Evolutionary conservation across 2,797 vertebrate species (phyloP).

Genomic region (Microhierax caerulescens): DNA sequence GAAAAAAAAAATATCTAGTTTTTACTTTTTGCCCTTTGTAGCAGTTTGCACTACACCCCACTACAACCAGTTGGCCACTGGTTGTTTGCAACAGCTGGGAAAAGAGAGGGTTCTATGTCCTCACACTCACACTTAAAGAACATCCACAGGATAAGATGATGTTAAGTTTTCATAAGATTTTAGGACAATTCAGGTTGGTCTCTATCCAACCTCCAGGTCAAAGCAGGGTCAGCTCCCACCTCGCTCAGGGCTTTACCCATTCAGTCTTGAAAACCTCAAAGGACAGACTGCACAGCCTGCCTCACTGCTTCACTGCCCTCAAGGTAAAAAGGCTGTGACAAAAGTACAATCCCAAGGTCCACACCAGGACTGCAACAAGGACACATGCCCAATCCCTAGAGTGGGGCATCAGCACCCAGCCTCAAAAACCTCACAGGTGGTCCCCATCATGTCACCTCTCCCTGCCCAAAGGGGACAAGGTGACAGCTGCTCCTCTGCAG

Average conservation of each 20-base stretch:
- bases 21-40: not conserved
- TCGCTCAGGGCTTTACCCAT: not conserved
- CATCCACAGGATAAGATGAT: not conserved
- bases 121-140: not conserved
- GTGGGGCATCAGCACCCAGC: not conserved
- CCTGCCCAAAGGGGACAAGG: not conserved
- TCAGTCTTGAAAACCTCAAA: not conserved
- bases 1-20: not conserved
- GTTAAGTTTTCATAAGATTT: not conserved
- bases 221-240: not conserved
- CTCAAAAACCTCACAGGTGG: fast-evolving
- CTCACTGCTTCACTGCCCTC: not conserved
- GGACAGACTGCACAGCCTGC: fast-evolving
- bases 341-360: not conserved
- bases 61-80: not conserved
- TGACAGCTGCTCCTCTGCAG: not conserved
- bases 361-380: not conserved
- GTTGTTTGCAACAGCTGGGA: not conserved
- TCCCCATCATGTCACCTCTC: not conserved
- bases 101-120: not conserved
- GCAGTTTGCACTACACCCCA: not conserved
- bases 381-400: not conserved
- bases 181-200: not conserved
- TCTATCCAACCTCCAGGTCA: not conserved
- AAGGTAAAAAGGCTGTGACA: fast-evolving